These are phyloP conservation scores for Varecia variegata DNA, from an alignment of 2,797 vertebrate species.

Conservation along the genomic window DNA sequence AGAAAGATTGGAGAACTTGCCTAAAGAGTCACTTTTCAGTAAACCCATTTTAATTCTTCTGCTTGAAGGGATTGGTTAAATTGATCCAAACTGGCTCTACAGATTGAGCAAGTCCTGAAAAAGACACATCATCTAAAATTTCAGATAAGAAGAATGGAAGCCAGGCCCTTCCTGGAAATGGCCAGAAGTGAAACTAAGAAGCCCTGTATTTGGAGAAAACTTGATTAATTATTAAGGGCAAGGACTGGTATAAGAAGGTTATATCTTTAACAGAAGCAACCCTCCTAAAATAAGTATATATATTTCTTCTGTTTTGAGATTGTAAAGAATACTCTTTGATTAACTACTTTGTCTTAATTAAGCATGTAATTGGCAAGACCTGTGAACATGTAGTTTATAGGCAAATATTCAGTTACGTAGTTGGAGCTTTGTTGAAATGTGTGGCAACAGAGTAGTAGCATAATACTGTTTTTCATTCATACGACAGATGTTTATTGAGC, in stretches of 20 bases:
- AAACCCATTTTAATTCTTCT: constrained; percentile 62
- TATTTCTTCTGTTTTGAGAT: constrained; percentile 36
- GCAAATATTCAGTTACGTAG: background rate
- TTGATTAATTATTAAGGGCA: background rate
- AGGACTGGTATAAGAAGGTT: constrained; percentile 28
- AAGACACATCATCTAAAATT: constrained; percentile 70
- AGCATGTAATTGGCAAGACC: constrained; percentile 10
- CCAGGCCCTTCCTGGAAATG: constrained; percentile 61
- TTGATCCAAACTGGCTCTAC: constrained; percentile 59
- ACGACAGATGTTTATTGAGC: constrained; percentile 5
- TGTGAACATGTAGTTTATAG: constrained; percentile 11
- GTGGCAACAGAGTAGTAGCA: background rate
- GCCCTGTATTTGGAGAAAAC: constrained; percentile 33
- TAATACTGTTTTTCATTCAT: background rate
- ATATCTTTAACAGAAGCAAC: constrained; percentile 37
- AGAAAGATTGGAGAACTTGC: constrained; percentile 48
- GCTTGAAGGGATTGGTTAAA: constrained; percentile 60
- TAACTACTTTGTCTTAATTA: constrained; percentile 53
- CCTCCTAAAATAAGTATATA: constrained; percentile 29
- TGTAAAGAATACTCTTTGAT: constrained; percentile 39
- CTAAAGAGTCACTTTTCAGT: constrained; percentile 62
- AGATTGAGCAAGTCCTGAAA: constrained; percentile 65
- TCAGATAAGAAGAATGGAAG: constrained; percentile 72
- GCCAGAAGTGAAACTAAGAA: constrained; percentile 60
- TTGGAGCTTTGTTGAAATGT: background rate